Percentiles rank a stretch among this genome's conserved stretches.
phyloP scores from a whole-genome alignment of 53 echinoderm and acorn worm species.

The Patiria pectinifera region DNA sequence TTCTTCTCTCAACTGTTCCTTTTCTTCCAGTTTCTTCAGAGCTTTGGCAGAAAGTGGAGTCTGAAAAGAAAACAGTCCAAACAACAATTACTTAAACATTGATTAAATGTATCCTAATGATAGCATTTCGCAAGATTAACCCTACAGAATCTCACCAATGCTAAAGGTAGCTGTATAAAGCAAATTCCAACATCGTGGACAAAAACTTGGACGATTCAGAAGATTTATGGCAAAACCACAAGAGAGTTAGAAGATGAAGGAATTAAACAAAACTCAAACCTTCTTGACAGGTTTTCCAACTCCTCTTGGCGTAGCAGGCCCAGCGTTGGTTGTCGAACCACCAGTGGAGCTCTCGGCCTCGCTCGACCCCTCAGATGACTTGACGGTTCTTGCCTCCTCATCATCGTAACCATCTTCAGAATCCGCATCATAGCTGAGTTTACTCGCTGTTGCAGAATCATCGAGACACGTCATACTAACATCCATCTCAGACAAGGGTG shows the following conservation, averaged over 20 bases:
- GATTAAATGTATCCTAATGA: background rate
- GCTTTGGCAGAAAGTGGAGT: conserved; percentile 85
- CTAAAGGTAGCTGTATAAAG: no score
- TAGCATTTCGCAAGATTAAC: background rate
- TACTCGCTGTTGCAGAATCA: background rate
- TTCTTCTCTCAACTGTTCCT: conserved; percentile 57
- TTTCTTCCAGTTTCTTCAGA: conserved; percentile 65
- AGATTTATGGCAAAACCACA: no score
- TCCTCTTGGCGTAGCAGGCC: background rate
- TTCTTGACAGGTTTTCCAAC: conserved; percentile 42
- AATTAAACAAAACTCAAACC: background rate
- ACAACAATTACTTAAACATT: background rate
- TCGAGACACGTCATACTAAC: background rate
- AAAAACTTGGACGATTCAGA: no score
- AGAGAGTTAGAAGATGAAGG: background rate
- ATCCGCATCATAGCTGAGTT: conserved; percentile 50
- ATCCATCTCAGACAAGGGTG: background rate
- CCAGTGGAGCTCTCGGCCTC: conserved; percentile 51
- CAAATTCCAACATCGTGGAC: no score
- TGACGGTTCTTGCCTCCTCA: conserved; percentile 5
- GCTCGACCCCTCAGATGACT: conserved; percentile 36
- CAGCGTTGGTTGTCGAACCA: background rate
- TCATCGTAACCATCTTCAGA: conserved; percentile 54
- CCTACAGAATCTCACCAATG: background rate
- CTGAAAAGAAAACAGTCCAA: conserved; percentile 32